phyloP scores from a whole-genome alignment of 2,113 vertebrate species.

The Morone chrysops region DNA sequence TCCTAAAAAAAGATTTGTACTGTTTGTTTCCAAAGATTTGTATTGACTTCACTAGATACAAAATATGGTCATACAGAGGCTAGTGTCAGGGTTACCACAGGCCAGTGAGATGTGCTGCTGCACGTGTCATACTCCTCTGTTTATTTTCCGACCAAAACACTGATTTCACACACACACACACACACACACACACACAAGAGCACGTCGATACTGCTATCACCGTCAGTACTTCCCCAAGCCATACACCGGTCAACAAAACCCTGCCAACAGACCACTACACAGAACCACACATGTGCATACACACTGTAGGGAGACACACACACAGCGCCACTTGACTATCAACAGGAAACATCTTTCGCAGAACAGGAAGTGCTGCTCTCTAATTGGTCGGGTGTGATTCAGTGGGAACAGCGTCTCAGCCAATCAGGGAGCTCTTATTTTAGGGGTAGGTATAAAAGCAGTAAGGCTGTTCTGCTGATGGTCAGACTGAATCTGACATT shows the following conservation, averaged over 20 bases:
- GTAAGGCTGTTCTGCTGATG: slow-evolving; percentile 24
- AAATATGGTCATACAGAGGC: neutral
- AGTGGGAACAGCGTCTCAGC: slow-evolving; percentile 80
- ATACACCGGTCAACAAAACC: slow-evolving; percentile 84
- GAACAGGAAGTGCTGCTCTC: slow-evolving; percentile 89
- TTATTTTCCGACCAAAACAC: slow-evolving; percentile 79
- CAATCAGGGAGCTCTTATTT: slow-evolving; percentile 90
- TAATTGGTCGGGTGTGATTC: slow-evolving; percentile 85
- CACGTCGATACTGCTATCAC: slow-evolving; percentile 54
- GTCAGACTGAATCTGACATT: slow-evolving; percentile 37
- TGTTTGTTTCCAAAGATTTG: neutral
- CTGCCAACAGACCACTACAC: slow-evolving; percentile 64
- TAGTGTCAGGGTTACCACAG: slow-evolving; percentile 29
- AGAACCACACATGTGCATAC: neutral
- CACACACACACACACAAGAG: slow-evolving; percentile 15
- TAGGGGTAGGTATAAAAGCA: slow-evolving; percentile 91
- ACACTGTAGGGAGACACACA: slow-evolving; percentile 22
- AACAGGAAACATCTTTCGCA: slow-evolving; percentile 95
- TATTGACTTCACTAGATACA: neutral
- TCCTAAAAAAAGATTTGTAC: neutral
- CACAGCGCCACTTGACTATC: slow-evolving; percentile 81
- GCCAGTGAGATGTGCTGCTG: slow-evolving; percentile 24
- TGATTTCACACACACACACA: slow-evolving; percentile 44
- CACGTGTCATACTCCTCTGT: slow-evolving; percentile 61
- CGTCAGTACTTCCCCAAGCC: slow-evolving; percentile 77